Evolutionary conservation across 92 coral and sea anemone genomes (phyloP).

Genomic region (Parazoanthus darwini): DNA sequence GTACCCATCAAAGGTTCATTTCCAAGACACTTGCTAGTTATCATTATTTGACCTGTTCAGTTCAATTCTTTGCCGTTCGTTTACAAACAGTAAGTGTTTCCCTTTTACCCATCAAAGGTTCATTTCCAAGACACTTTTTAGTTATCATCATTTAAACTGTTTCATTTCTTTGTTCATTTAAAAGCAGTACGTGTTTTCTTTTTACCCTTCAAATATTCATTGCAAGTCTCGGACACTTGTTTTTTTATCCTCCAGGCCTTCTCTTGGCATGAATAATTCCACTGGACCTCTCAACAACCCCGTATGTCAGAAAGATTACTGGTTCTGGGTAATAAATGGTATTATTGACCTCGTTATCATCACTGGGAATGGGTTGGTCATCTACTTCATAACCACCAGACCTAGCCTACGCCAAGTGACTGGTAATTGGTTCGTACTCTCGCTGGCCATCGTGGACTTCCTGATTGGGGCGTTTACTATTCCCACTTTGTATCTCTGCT

Average conservation of each 20-base stretch:
- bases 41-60: too few relatives aligned
- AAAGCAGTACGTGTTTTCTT: too few relatives aligned
- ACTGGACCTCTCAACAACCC: neutral
- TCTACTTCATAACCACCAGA: conserved; percentile 15
- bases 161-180: too few relatives aligned
- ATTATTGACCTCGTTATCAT: neutral
- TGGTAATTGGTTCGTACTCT: conserved; percentile 18
- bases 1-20: too few relatives aligned
- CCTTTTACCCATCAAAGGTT: too few relatives aligned
- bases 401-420: neutral
- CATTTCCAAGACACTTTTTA: too few relatives aligned
- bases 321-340: conserved; percentile 30
- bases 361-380: conserved; percentile 10
- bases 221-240: too few relatives aligned
- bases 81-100: too few relatives aligned
- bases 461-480: conserved; percentile 34
- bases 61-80: too few relatives aligned
- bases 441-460: conserved; percentile 21
- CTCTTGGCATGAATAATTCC: neutral
- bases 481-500: conserved; percentile 4
- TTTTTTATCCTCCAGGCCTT: neutral
- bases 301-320: conserved; percentile 7
- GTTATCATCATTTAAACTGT: too few relatives aligned
- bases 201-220: too few relatives aligned
- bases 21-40: too few relatives aligned